Conservation (phyloP, 2,797 vertebrate species). For the Serranus cabrilla region DNA sequence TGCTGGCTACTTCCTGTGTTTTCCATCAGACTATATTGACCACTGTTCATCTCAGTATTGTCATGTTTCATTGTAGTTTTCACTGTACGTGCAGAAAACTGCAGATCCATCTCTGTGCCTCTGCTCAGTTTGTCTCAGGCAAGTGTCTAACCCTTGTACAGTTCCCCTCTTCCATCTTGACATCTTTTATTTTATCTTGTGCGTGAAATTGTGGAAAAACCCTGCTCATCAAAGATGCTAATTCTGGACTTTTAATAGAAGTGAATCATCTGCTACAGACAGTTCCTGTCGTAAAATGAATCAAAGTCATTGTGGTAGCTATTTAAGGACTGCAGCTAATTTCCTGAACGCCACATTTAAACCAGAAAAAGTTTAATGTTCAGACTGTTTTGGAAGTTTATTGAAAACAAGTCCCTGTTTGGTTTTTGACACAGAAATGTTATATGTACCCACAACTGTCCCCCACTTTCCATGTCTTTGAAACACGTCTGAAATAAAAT, state of each 20-base stretch:
- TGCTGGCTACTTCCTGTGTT: conserved; percentile 15
- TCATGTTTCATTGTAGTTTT: conserved; percentile 16
- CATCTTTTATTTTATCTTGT: conserved; percentile 24
- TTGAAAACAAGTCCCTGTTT: conserved; percentile 49
- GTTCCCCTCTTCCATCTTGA: not conserved
- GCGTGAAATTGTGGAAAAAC: conserved; percentile 57
- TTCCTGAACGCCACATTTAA: conserved; percentile 30
- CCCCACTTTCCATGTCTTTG: conserved; percentile 66
- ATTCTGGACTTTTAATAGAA: conserved; percentile 60
- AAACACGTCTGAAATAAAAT: conserved; percentile 73
- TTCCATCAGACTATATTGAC: conserved; percentile 2
- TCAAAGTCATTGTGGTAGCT: conserved; percentile 55
- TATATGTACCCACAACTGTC: conserved; percentile 41
- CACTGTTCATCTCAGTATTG: conserved; percentile 23
- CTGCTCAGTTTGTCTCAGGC: conserved; percentile 17
- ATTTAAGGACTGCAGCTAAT: conserved; percentile 54
- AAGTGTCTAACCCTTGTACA: not conserved
- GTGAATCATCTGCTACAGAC: conserved; percentile 42
- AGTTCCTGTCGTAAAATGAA: conserved; percentile 64
- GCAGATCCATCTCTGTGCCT: conserved; percentile 24
- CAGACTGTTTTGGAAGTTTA: conserved; percentile 51
- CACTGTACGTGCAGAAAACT: conserved; percentile 29
- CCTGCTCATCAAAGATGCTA: conserved; percentile 40
- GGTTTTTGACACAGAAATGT: conserved; percentile 45
- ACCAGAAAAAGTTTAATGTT: conserved; percentile 27